phyloP scores from a whole-genome alignment of 1,140 invertebrate species.

The Apocrypta bakeri region DNA sequence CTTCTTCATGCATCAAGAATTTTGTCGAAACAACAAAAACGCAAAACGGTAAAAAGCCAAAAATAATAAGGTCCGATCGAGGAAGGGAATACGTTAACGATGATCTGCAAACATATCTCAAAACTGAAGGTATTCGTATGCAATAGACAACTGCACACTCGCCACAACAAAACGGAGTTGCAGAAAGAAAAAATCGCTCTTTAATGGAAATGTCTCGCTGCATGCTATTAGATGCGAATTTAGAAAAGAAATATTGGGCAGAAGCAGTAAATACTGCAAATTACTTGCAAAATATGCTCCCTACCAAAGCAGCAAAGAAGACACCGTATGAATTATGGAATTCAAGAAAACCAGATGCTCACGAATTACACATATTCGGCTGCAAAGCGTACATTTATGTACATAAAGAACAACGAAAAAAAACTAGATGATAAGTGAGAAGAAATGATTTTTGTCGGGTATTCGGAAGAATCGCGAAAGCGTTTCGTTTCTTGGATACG shows the following conservation, averaged over 20 bases:
- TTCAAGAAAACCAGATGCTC: slow-evolving; percentile 36
- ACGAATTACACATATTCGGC: slow-evolving; percentile 55
- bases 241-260: slow-evolving; percentile 63
- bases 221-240: no score
- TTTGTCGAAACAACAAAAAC: not conserved
- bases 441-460: slow-evolving; percentile 61
- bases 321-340: slow-evolving; percentile 43
- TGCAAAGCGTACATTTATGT: slow-evolving; percentile 51
- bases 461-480: slow-evolving; percentile 58
- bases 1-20: not conserved
- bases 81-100: not conserved
- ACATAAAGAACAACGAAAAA: slow-evolving; percentile 52
- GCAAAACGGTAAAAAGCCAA: slow-evolving; percentile 1
- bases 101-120: slow-evolving; percentile 24
- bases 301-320: slow-evolving; percentile 28
- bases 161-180: no score
- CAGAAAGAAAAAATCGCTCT: no score
- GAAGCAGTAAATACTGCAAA: slow-evolving; percentile 67
- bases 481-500: slow-evolving; percentile 55
- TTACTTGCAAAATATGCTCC: slow-evolving; percentile 63
- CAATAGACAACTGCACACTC: slow-evolving; percentile 45
- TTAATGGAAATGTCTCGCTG: no score
- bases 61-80: slow-evolving; percentile 10
- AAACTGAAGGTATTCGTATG: slow-evolving; percentile 41
- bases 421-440: slow-evolving; percentile 57